Percentiles rank a stretch among this genome's conserved stretches.
phyloP scores from a whole-genome alignment of 1,140 invertebrate species.

The Acromyrmex echinatior region DNA sequence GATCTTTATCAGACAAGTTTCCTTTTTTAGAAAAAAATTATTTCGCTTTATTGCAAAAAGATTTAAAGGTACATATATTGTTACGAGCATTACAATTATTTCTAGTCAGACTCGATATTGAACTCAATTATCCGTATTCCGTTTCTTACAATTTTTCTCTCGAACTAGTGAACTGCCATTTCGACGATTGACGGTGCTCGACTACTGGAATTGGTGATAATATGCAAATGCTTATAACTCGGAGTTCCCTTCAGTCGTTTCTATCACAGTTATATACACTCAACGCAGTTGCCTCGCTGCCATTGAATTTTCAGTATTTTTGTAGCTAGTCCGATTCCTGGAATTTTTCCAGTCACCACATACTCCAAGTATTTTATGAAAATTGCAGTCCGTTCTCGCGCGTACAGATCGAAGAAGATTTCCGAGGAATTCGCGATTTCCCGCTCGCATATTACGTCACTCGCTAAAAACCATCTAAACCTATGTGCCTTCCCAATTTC shows the following conservation, averaged over 20 bases:
- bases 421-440: slow-evolving; percentile 31
- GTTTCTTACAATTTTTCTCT: slow-evolving; percentile 2
- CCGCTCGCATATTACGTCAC: background rate
- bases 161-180: background rate
- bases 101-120: background rate
- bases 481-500: background rate
- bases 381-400: slow-evolving; percentile 35
- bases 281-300: slow-evolving; percentile 1
- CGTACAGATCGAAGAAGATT: slow-evolving; percentile 18
- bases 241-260: slow-evolving; percentile 38
- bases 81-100: slow-evolving; percentile 10
- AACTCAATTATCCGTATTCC: slow-evolving; percentile 8
- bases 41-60: background rate
- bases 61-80: background rate
- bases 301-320: slow-evolving; percentile 38
- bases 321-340: slow-evolving; percentile 30
- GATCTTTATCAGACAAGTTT: background rate
- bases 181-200: background rate
- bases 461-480: slow-evolving; percentile 13
- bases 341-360: slow-evolving; percentile 31
- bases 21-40: background rate
- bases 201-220: slow-evolving; percentile 27
- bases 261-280: slow-evolving; percentile 30
- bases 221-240: slow-evolving; percentile 32
- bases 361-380: slow-evolving; percentile 36